Conservation (phyloP, 1,140 invertebrate genomes). For the Drosophila pandora region DNA sequence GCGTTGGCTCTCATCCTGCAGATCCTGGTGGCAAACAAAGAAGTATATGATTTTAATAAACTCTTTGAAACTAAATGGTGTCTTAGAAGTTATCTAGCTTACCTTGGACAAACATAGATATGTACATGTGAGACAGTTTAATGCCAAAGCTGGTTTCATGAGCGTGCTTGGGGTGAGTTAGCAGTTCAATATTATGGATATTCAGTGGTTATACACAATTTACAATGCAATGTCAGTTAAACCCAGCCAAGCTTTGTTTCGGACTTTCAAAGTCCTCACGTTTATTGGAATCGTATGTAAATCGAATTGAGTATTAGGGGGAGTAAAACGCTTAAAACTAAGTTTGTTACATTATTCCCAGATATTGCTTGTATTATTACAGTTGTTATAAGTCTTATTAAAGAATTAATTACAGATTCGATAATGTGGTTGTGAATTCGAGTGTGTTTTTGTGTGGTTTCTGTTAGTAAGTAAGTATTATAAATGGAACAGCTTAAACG, state of each 20-base stretch:
- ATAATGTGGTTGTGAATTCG: constrained; percentile 20
- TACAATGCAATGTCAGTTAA: constrained; percentile 36
- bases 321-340: constrained; percentile 66
- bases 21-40: constrained; percentile 60
- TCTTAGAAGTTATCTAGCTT: not conserved
- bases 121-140: constrained; percentile 16
- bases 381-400: constrained; percentile 63
- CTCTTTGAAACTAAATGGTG: not conserved
- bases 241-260: constrained; percentile 52
- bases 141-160: constrained; percentile 11
- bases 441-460: constrained; percentile 8
- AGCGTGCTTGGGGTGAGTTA: constrained; percentile 18
- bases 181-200: constrained; percentile 14
- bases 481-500: constrained; percentile 29
- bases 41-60: not conserved
- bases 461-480: constrained; percentile 19
- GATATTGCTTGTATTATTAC: constrained; percentile 42
- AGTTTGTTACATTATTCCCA: constrained; percentile 41
- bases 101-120: constrained; percentile 22
- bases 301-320: constrained; percentile 34
- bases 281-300: constrained; percentile 56
- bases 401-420: constrained; percentile 51
- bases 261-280: constrained; percentile 60
- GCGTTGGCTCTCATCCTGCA: constrained; percentile 78
- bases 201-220: constrained; percentile 4